These are phyloP conservation scores for Tauraco erythrolophus DNA, from an alignment of 2,113 vertebrate species.

Conservation along the genomic window DNA sequence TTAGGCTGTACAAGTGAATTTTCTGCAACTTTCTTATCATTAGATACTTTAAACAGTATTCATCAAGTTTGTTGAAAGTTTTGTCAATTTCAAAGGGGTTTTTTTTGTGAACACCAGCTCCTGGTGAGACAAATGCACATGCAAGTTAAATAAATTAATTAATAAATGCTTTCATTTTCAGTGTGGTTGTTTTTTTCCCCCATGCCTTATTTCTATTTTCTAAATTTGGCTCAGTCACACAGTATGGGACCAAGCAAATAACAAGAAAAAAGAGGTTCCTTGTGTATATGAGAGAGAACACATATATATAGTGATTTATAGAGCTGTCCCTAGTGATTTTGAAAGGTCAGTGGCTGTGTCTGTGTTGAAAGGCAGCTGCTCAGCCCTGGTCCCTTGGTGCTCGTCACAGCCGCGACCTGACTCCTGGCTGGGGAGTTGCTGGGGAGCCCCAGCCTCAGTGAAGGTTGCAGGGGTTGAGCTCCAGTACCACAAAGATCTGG, in stretches of 20 bases:
- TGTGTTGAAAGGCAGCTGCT: not conserved
- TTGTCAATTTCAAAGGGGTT: conserved; percentile 32
- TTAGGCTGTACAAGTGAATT: conserved; percentile 57
- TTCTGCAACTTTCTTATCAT: conserved; percentile 78
- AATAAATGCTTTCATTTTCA: conserved; percentile 57
- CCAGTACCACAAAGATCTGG: not conserved
- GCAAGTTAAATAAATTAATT: conserved; percentile 74
- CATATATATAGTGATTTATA: too few species aligned
- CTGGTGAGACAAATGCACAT: conserved; percentile 73
- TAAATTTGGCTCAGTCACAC: not conserved
- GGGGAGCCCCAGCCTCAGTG: too few species aligned
- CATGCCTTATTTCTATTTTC: not conserved
- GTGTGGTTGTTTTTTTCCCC: not conserved
- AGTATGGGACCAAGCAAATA: not conserved
- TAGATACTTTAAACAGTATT: conserved; percentile 62
- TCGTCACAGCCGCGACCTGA: fast-evolving
- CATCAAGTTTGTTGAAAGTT: conserved; percentile 67
- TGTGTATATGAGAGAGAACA: fast-evolving
- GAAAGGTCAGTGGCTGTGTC: not conserved
- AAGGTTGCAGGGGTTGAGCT: too few species aligned
- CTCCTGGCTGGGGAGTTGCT: not conserved
- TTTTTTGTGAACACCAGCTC: conserved; percentile 66
- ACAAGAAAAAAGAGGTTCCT: not conserved
- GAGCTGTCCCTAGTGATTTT: not conserved
- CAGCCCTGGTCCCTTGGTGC: not conserved